These are phyloP conservation scores for Ochotona curzoniae DNA, from an alignment of 2,113 vertebrate genomes.

Conservation along the genomic window DNA sequence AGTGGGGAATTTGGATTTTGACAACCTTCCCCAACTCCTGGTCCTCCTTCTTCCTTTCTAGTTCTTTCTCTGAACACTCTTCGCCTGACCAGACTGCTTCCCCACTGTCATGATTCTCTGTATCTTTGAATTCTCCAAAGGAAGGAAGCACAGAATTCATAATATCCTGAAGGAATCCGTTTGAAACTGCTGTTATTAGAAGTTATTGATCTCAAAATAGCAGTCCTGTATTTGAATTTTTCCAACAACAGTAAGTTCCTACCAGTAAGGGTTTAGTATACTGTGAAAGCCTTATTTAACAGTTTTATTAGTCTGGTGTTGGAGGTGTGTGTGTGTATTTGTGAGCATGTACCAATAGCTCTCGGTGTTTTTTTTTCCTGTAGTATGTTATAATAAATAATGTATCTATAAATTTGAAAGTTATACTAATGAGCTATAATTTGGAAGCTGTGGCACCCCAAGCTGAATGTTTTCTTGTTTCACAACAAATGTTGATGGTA, in stretches of 20 bases:
- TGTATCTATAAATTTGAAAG: conserved; percentile 26
- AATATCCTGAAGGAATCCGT: neutral
- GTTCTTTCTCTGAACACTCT: neutral
- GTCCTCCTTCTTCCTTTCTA: neutral
- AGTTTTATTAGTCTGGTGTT: conserved; percentile 25
- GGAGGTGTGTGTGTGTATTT: neutral
- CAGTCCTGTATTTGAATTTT: neutral
- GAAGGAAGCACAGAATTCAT: neutral
- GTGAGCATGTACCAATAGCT: neutral
- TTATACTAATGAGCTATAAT: conserved; percentile 36
- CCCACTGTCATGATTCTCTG: neutral
- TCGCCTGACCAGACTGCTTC: neutral
- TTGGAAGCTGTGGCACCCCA: neutral
- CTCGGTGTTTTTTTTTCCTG: conserved; percentile 43
- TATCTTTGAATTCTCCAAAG: neutral
- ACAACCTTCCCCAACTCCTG: neutral
- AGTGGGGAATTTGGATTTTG: neutral
- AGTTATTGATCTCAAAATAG: conserved; percentile 3
- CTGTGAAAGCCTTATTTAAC: conserved; percentile 40
- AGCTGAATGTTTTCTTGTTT: conserved; percentile 38
- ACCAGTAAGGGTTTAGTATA: neutral
- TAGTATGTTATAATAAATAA: conserved; percentile 20
- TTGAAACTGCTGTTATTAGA: neutral
- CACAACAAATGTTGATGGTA: neutral
- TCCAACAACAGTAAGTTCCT: conserved; percentile 7